phyloP scores from a whole-genome alignment of 2,113 vertebrate genomes.

The Octodon degus region DNA sequence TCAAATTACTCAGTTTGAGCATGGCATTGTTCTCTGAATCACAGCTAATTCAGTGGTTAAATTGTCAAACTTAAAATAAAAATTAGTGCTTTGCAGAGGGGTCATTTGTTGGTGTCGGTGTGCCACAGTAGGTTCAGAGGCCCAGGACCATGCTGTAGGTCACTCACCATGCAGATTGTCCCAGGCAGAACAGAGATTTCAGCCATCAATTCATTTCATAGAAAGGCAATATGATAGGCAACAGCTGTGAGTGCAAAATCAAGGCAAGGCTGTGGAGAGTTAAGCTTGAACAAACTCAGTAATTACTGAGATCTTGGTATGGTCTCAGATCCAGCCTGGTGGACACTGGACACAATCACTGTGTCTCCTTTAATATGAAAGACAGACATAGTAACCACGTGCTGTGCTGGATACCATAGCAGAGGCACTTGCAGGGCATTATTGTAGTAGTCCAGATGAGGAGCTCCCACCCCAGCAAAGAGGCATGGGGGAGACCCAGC shows the following conservation, averaged over 20 bases:
- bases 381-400: neutral
- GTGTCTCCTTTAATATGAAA: neutral
- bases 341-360: neutral
- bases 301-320: neutral
- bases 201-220: neutral
- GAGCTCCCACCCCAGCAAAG: neutral
- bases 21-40: neutral
- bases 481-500: neutral
- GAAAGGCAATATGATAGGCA: neutral
- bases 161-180: neutral
- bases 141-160: neutral
- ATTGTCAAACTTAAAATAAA: neutral
- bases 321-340: neutral
- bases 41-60: neutral
- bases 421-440: neutral
- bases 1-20: neutral
- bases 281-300: neutral
- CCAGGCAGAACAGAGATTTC: neutral
- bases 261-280: neutral
- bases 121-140: neutral
- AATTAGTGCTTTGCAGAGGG: constrained; percentile 8
- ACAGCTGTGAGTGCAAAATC: neutral
- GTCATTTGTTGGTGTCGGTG: neutral
- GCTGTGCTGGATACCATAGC: neutral
- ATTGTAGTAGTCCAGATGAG: neutral